Base-by-base conservation (phyloP, 2,113 vertebrate genomes). In the Arothron firmamentum region DNA sequence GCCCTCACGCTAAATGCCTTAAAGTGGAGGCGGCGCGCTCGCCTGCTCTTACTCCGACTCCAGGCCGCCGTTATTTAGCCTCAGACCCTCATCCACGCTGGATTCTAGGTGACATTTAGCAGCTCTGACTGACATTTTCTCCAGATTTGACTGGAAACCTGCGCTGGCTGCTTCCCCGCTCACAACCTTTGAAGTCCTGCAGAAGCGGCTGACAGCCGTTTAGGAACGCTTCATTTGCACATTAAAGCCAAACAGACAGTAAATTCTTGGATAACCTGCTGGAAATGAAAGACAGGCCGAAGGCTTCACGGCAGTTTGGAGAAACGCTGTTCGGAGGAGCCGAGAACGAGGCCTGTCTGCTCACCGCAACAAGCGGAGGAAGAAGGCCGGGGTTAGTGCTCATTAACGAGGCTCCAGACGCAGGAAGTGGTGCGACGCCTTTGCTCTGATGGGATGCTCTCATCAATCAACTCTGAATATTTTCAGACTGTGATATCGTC, bases 101-200 rank as follows among this genome's bases (percentile, higher is more conserved):
- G 43, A 41, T 67, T 74, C 71, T 75, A 54, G 58, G 74, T 82
- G 81, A 79, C 88, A 83, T 90, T 84, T 84, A 80, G 69, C 78
- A 75, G 74, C 81, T 71, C 81, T 89, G 65, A 85, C 81, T 81
- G 92, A 85, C 77, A 78, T 82, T 82, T 79, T 82, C 79, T 81
- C 55, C 63, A 66, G 75, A 69, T 56, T 43, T 38, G 34, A 38
- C 9, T 11, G 6, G 34, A 38, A 38, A 66, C 60, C 81, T 69
- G 73, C 38, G 28, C 41, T 65, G 48, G 0, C 41, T 47, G n/a
- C 57, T 58, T 78, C 65, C 65, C 74, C 77, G 78, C 66, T 76
- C 75, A 56, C 51, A 83, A 75, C 70, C 77, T 81, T 78, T 86
- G 73, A 88, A 87, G 84, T 56, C 47, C 73, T 79, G 47, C 21